Evolutionary conservation across 2,113 vertebrate genomes (phyloP), one percentile per base, ranked within the genome.

Genomic region (Laticauda colubrina): DNA sequence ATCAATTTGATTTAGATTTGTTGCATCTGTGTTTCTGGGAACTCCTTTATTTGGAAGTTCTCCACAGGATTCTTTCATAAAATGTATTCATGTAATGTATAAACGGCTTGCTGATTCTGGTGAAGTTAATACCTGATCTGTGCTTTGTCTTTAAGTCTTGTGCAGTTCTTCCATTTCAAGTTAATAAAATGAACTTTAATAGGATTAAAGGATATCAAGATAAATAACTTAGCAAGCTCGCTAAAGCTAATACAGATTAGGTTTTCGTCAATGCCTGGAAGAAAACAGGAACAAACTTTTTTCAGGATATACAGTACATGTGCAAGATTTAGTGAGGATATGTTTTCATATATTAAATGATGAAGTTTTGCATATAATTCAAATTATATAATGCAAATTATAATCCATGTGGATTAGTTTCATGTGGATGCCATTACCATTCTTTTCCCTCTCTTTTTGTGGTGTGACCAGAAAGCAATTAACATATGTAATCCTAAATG

Each of bases 41-140:
- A 56, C 18, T 56, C 29, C 48, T n/a, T 45, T 85, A 43, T 89
- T 81, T n/a, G 51, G 55, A 29, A 21, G 26, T 64, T 0, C 5
- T 61, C 45, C 26, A 51, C 20, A 51, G 89, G 2, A 55, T 26
- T 20, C n/a, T 57, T 34, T 69, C 48, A 26, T 61, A 39, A 75
- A 54, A 87, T 69, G 6, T 9, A 55, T 18, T 69, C 64, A 11
- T 87, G 53, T 88, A 54, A 87, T 54, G 12, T 15, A 88, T 18
- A 54, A 61, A 23, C 7, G 59, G 75, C 55, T 75, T 45, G 9
- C 6, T 26, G 87, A 61, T 61, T 43, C 55, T 21, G 86, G 53
- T 45, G 81, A 89, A 89, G 55, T 69, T 54, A 57, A 21, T 88
- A 87, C 91, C 20, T 93, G 7, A 61, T 95, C n/a, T 90, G 12